These are phyloP conservation scores for Ernsta delagoae DNA, from an alignment of 2,888 invertebrate species.

Conservation along the genomic window DNA sequence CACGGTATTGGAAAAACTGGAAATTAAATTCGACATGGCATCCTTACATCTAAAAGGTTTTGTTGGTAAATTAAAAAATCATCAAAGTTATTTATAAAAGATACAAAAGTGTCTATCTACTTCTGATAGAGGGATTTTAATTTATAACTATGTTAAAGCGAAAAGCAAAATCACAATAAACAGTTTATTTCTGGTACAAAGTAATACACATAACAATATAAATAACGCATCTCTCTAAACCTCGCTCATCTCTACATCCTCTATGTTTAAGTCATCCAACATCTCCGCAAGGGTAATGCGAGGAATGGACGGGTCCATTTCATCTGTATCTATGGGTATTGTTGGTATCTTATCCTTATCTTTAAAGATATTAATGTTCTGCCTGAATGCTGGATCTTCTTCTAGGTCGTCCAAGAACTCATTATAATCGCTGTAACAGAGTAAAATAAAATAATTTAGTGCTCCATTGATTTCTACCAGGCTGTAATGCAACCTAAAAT, in stretches of 20 bases:
- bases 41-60: no score
- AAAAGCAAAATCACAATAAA: constrained; percentile 3
- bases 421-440: constrained; percentile 91
- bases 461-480: neutral
- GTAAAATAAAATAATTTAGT: neutral
- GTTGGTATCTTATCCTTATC: constrained; percentile 79
- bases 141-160: neutral
- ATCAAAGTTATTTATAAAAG: no score
- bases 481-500: no score
- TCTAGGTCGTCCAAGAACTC: constrained; percentile 99
- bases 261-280: constrained; percentile 94
- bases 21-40: no score
- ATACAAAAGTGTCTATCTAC: no score
- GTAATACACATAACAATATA: neutral
- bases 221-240: constrained; percentile 49
- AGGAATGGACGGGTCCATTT: constrained; percentile 88
- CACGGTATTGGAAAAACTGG: no score
- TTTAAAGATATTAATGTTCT: constrained; percentile 97
- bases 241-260: constrained; percentile 91
- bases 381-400: constrained; percentile 95
- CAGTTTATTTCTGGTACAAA: no score
- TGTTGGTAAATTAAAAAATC: no score
- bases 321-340: constrained; percentile 82
- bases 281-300: constrained; percentile 95
- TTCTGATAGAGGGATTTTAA: no score